These are phyloP conservation scores for Heptranchias perlo DNA, from an alignment of 2,113 vertebrate genomes.

Conservation along the genomic window DNA sequence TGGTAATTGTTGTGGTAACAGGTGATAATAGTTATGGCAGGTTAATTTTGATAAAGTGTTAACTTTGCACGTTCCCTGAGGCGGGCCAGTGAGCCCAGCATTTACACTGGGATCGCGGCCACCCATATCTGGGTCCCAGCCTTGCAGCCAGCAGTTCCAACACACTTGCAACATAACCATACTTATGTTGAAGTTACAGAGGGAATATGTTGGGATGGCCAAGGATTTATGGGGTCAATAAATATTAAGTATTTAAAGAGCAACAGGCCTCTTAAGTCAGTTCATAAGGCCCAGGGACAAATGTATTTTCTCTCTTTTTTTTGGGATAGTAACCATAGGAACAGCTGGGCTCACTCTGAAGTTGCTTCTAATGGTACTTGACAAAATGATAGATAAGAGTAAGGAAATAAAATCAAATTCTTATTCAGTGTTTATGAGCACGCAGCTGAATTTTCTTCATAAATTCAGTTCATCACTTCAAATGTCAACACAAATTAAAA, in stretches of 20 bases:
- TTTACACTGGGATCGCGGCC: background rate
- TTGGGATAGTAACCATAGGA: constrained; percentile 19
- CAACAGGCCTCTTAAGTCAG: background rate
- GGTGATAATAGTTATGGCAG: background rate
- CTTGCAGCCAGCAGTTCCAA: background rate
- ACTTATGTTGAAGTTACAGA: background rate
- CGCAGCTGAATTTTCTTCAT: background rate
- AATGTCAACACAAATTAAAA: background rate
- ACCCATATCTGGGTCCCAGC: background rate
- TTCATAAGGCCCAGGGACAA: background rate
- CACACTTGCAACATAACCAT: no score
- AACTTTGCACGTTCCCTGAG: background rate
- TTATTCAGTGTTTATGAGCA: background rate
- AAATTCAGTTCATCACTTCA: background rate
- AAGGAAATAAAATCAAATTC: background rate
- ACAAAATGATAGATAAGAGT: background rate
- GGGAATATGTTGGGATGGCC: background rate
- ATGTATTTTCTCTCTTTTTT: background rate
- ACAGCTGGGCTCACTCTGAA: background rate
- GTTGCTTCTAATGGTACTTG: background rate
- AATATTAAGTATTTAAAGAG: background rate
- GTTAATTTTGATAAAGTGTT: background rate
- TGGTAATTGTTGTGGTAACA: background rate
- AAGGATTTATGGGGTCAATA: background rate
- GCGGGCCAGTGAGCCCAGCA: background rate